Evolutionary conservation across 2,113 vertebrate species (phyloP).

Genomic region (Stomatorhinus ivindoensis): DNA sequence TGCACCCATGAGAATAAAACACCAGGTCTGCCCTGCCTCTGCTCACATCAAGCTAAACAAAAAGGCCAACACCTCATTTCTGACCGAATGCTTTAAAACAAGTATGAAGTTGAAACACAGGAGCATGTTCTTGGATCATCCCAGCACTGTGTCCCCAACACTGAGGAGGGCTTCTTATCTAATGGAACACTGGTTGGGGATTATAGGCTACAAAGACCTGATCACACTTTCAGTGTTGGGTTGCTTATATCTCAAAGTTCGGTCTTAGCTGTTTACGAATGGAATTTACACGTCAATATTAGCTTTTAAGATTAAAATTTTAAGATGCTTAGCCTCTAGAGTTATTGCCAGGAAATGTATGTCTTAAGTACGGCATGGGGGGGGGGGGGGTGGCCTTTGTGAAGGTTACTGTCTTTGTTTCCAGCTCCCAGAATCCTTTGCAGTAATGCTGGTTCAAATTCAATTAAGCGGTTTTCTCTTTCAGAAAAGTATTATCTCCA

Average conservation of each 20-base stretch:
- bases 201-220: not conserved
- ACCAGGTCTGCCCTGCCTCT: not conserved
- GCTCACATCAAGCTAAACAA: not conserved
- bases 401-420: slow-evolving; percentile 28
- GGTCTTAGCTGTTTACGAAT: not conserved
- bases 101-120: not conserved
- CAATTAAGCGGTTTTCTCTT: slow-evolving; percentile 56
- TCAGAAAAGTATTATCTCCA: slow-evolving; percentile 45
- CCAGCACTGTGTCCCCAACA: not conserved
- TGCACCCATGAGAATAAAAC: not conserved
- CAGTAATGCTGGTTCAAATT: slow-evolving; percentile 54
- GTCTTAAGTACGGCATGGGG: not conserved
- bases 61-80: not conserved
- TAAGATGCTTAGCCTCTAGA: not conserved
- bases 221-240: not conserved
- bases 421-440: slow-evolving; percentile 41
- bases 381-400: slow-evolving; percentile 17
- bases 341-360: not conserved
- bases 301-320: not conserved
- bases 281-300: not conserved
- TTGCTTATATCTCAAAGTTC: not conserved
- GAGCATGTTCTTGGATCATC: not conserved
- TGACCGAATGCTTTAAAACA: not conserved
- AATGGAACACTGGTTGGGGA: not conserved
- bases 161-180: not conserved